Base-by-base conservation (phyloP, 2,888 invertebrate genomes). In the Trichacis sp. region DNA sequence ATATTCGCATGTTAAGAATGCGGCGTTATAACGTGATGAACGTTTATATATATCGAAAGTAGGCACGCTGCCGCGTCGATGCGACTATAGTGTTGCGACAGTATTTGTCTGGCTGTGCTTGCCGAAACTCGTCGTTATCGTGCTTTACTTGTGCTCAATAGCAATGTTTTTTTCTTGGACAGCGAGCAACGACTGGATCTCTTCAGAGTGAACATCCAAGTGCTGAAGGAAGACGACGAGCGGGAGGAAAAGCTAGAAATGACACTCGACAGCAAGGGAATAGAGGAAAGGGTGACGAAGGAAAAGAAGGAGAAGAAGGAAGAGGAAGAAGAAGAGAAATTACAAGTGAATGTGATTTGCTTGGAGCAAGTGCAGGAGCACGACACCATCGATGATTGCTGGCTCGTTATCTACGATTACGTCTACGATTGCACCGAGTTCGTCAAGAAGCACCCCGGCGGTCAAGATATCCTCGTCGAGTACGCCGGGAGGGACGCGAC, bases 401-500 rank as follows among this genome's bases (percentile, higher is more conserved):
- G 95, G 95, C 87, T 95, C 50, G 89, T 93, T n/a, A 89, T 96
- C 46, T 93, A 92, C 82, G 95, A 96, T 85, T 90, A 92, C 58
- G 92, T 96, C 9, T 95, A 94, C 82, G 91, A 95, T 77, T 88
- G 94, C 51, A 92, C 94, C 1, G 87, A 88, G 33, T 94, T 95
- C 80, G 81, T 95, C 40, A 85, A 88, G 68, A 88, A 89, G 89
- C 95, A 96, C 85, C 95, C 95, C 0, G 95, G 95, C 53, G 95
- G 95, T 5, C 87, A 88, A 9, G 94, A 95, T 67, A 88, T 95
- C 14, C 88, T 96, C 73, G 81, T 94, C 73, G 95, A 96, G 76
- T 90, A 93, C 81, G 95, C 94, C 0, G 95, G 95, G 0, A 87
- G 92, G 9, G 95, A 95, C 82, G 94, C 94, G 0, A 94, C 93